These are phyloP conservation scores for Ctenochaetus hawaiiensis DNA, from an alignment of 2,797 vertebrate species.

Conservation along the genomic window DNA sequence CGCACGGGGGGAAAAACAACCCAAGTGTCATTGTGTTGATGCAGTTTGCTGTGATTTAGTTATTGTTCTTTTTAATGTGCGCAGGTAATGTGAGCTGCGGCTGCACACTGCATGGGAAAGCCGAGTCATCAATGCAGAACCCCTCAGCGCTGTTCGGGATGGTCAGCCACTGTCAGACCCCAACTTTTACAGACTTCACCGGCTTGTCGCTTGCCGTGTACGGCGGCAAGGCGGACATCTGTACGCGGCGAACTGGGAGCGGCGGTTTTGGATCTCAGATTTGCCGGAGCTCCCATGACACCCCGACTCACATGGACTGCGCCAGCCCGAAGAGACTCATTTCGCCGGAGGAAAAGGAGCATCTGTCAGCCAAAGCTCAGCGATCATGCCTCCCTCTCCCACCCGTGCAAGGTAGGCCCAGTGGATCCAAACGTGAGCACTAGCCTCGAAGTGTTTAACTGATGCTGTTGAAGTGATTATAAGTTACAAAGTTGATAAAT, in stretches of 20 bases:
- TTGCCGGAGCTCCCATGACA: constrained; percentile 71
- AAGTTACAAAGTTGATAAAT: not conserved
- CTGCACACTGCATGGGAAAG: constrained; percentile 64
- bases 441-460: not conserved
- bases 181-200: constrained; percentile 80
- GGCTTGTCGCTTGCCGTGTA: constrained; percentile 82
- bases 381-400: constrained; percentile 75
- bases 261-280: constrained; percentile 70
- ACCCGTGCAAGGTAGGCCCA: constrained; percentile 77
- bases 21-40: not conserved
- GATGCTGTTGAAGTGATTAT: not conserved
- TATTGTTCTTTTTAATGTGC: not conserved
- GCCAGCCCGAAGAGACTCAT: constrained; percentile 66
- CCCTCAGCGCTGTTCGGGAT: constrained; percentile 83
- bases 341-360: constrained; percentile 73
- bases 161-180: constrained; percentile 85
- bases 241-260: constrained; percentile 71
- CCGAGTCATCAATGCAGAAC: constrained; percentile 81
- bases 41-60: constrained; percentile 21
- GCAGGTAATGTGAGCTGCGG: constrained; percentile 76
- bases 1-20: not conserved
- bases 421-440: not conserved
- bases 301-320: constrained; percentile 63
- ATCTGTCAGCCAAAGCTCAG: constrained; percentile 72
- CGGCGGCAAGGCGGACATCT: constrained; percentile 81